Percentiles rank a stretch among this genome's conserved stretches.
These are phyloP conservation scores for Theretra japonica DNA, from an alignment of 2,888 invertebrate species.

Conservation along the genomic window DNA sequence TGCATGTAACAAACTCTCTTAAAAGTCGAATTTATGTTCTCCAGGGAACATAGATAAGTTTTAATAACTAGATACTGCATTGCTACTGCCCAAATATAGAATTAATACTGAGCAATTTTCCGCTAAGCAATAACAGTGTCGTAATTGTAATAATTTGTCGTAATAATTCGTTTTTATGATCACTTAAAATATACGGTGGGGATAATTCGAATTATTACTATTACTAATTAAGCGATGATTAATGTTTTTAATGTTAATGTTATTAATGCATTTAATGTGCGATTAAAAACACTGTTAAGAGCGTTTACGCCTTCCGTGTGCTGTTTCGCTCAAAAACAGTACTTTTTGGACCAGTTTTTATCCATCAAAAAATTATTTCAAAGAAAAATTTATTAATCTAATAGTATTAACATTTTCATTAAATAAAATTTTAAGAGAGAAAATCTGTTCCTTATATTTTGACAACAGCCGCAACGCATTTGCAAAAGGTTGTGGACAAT, in stretches of 20 bases:
- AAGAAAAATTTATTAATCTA: no score
- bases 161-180: background rate
- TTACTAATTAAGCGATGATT: background rate
- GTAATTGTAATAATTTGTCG: no score
- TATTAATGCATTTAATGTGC: background rate
- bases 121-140: background rate
- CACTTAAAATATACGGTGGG: background rate
- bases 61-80: background rate
- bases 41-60: background rate
- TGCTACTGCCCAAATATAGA: background rate
- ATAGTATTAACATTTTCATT: no score
- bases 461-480: no score
- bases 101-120: slow-evolving; percentile 1
- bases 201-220: background rate
- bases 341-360: no score
- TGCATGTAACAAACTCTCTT: background rate
- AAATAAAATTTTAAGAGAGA: no score
- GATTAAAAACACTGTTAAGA: no score
- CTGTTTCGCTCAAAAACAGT: no score
- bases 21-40: slow-evolving; percentile 8
- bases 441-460: no score
- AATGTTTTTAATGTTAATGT: background rate
- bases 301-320: no score
- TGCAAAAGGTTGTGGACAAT: no score
- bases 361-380: no score